phyloP scores from a whole-genome alignment of 2,888 invertebrate genomes.

The Cryptocephalus moraei region DNA sequence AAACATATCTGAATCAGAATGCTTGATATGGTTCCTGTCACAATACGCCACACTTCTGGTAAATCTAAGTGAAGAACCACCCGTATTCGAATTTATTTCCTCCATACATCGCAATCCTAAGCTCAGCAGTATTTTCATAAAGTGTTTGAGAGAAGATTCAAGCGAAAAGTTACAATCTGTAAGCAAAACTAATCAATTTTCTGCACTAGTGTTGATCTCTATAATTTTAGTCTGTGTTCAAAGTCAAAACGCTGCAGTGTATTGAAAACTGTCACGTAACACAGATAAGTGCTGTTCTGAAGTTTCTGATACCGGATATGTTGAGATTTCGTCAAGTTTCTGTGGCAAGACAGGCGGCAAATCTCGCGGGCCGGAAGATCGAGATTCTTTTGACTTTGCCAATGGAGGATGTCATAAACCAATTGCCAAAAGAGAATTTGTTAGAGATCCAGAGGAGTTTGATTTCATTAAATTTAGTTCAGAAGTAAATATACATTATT shows the following conservation, averaged over 20 bases:
- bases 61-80: slow-evolving; percentile 51
- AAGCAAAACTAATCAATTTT: background rate
- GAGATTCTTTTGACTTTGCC: slow-evolving; percentile 55
- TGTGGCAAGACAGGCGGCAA: slow-evolving; percentile 56
- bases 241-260: slow-evolving; percentile 57
- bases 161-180: slow-evolving; percentile 5
- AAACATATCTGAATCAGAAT: slow-evolving; percentile 60
- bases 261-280: slow-evolving; percentile 56
- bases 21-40: slow-evolving; percentile 66
- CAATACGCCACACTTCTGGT: slow-evolving; percentile 61
- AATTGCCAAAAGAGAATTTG: slow-evolving; percentile 60
- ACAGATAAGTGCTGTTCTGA: slow-evolving; percentile 63
- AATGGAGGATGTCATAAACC: slow-evolving; percentile 49
- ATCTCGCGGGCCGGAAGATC: slow-evolving; percentile 59
- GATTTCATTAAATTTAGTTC: slow-evolving; percentile 46
- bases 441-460: slow-evolving; percentile 53
- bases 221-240: slow-evolving; percentile 17
- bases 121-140: slow-evolving; percentile 61
- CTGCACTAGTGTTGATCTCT: too few relatives aligned
- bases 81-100: slow-evolving; percentile 52
- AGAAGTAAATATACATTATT: slow-evolving; percentile 42
- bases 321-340: slow-evolving; percentile 59
- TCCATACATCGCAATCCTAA: slow-evolving; percentile 49
- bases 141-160: slow-evolving; percentile 37
- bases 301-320: slow-evolving; percentile 51